phyloP scores from a whole-genome alignment of 2,888 invertebrate genomes.

The Tenodera sinensis region DNA sequence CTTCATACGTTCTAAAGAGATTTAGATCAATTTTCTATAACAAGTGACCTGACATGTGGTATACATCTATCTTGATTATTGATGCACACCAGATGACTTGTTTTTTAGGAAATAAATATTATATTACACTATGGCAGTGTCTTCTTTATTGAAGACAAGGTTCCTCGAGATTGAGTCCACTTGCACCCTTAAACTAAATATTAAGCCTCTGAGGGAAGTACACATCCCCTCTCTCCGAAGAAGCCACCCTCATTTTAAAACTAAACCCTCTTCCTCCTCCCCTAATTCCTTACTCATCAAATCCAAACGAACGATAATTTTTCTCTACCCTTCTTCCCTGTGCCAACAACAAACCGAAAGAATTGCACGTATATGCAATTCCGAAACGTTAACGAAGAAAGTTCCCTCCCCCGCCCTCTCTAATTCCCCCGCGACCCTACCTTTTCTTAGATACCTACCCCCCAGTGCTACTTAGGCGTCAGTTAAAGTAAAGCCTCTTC shows the following conservation, averaged over 20 bases:
- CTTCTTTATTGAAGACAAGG: too few species aligned
- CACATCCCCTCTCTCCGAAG: not conserved
- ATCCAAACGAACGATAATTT: constrained; percentile 5
- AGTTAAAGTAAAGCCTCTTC: not conserved
- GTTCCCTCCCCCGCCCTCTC: not conserved
- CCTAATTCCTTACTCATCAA: constrained; percentile 17
- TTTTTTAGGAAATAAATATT: too few species aligned
- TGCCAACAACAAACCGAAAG: not conserved
- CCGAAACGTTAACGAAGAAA: constrained; percentile 8
- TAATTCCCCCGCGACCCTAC: not conserved
- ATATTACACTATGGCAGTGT: too few species aligned
- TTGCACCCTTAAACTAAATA: not conserved
- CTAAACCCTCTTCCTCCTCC: not conserved
- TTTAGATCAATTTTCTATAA: too few species aligned
- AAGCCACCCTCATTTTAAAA: constrained; percentile 14
- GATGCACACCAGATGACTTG: too few species aligned
- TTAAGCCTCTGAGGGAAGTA: constrained; percentile 3
- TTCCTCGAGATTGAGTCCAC: not conserved
- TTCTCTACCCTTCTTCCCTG: not conserved
- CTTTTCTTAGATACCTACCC: not conserved
- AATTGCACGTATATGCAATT: not conserved
- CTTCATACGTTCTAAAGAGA: too few species aligned
- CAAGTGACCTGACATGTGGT: too few species aligned
- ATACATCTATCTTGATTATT: too few species aligned
- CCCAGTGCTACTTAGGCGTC: not conserved